These are phyloP conservation scores for Eonycteris spelaea DNA, from an alignment of 2,113 vertebrate species.

Conservation along the genomic window DNA sequence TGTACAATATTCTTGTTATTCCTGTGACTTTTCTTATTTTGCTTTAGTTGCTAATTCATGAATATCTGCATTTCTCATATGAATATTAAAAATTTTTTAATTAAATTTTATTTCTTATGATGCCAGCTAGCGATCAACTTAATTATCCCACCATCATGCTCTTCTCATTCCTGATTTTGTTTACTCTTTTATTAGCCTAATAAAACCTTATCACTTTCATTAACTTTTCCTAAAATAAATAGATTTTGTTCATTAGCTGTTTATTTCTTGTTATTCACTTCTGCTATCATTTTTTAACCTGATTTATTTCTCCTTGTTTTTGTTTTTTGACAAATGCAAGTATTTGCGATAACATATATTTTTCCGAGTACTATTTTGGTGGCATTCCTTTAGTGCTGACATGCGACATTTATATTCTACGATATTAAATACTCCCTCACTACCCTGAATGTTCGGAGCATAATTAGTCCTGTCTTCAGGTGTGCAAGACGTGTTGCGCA, in stretches of 20 bases:
- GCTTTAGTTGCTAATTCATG: neutral
- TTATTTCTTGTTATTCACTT: neutral
- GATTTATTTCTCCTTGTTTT: neutral
- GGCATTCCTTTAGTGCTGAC: neutral
- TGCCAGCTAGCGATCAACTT: neutral
- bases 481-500: neutral
- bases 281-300: neutral
- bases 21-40: neutral
- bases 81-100: neutral
- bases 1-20: neutral
- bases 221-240: neutral
- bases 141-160: neutral
- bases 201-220: neutral
- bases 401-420: neutral
- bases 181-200: neutral
- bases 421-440: neutral
- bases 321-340: neutral
- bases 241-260: neutral
- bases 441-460: neutral
- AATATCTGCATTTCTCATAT: neutral
- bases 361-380: neutral
- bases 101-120: neutral
- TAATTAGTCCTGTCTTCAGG: neutral
- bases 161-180: neutral
- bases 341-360: neutral